These are phyloP conservation scores for Pyxicephalus adspersus DNA, from an alignment of 2,113 vertebrate species.

Conservation along the genomic window DNA sequence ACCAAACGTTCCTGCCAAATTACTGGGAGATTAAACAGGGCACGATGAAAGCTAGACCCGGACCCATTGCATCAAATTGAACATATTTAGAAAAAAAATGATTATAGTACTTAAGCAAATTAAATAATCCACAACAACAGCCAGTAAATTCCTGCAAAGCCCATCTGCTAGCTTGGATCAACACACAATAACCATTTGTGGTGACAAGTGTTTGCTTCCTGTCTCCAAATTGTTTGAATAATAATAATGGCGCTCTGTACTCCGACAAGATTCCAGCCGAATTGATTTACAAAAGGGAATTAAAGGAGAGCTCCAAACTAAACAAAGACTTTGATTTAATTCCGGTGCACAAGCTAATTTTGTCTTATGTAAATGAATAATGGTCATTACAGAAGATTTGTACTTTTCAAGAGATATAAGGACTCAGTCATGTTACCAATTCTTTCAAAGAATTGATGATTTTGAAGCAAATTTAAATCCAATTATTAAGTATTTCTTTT, in stretches of 20 bases:
- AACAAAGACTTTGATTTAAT: too few relatives aligned
- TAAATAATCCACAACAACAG: slow-evolving; percentile 45
- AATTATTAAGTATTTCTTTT: too few relatives aligned
- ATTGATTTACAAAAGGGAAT: not conserved
- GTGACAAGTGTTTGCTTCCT: slow-evolving; percentile 33
- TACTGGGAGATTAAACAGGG: slow-evolving; percentile 18
- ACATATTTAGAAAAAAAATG: slow-evolving; percentile 40
- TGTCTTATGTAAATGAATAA: too few relatives aligned
- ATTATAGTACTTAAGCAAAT: slow-evolving; percentile 49
- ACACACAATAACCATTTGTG: slow-evolving; percentile 36
- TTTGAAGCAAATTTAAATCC: too few relatives aligned
- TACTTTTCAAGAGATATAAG: too few relatives aligned
- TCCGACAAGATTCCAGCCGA: not conserved
- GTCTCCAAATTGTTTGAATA: slow-evolving; percentile 47
- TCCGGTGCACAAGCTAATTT: too few relatives aligned
- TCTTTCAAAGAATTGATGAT: too few relatives aligned
- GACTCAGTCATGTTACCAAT: too few relatives aligned
- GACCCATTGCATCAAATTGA: slow-evolving; percentile 37
- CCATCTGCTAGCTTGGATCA: slow-evolving; percentile 41
- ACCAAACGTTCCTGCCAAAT: slow-evolving; percentile 24
- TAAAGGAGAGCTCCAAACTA: not conserved
- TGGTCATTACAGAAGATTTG: too few relatives aligned
- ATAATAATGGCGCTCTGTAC: slow-evolving; percentile 37
- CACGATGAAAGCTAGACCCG: slow-evolving; percentile 7
- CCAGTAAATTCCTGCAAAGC: slow-evolving; percentile 38